Evolutionary conservation across 2,888 invertebrate species (phyloP).

Genomic region (Creontiades dilutus): DNA sequence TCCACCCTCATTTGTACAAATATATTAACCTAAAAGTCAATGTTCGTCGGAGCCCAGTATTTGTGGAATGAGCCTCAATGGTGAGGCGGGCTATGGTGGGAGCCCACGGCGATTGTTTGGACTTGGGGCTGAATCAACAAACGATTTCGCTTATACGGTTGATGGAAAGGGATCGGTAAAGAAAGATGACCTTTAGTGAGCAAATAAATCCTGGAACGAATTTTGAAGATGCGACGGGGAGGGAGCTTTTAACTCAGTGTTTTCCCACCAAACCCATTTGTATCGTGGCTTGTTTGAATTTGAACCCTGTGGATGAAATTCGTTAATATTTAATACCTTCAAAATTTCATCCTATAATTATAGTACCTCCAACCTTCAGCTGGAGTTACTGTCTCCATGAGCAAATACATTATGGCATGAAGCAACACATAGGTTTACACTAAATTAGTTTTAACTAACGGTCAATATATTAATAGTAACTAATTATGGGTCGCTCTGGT

Average conservation of each 20-base stretch:
- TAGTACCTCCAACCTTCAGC: too few relatives aligned
- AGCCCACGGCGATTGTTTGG: slow-evolving; percentile 19
- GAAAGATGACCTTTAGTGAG: slow-evolving; percentile 14
- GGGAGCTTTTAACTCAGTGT: not conserved
- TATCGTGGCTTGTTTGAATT: too few relatives aligned
- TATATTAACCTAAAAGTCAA: slow-evolving; percentile 51
- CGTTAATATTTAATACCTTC: too few relatives aligned
- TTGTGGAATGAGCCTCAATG: slow-evolving; percentile 7
- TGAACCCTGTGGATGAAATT: too few relatives aligned
- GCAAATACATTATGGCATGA: too few relatives aligned
- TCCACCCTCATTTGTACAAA: slow-evolving; percentile 30
- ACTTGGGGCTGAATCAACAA: slow-evolving; percentile 22
- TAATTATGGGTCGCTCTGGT: too few relatives aligned
- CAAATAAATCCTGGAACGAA: not conserved
- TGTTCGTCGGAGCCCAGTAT: slow-evolving; percentile 14
- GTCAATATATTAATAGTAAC: too few relatives aligned
- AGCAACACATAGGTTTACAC: too few relatives aligned
- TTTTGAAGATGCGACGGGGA: not conserved
- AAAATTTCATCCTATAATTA: too few relatives aligned
- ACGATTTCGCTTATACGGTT: not conserved
- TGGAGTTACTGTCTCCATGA: too few relatives aligned
- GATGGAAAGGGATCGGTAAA: slow-evolving; percentile 5
- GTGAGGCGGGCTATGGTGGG: not conserved
- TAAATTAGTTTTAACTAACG: too few relatives aligned
- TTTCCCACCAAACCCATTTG: not conserved